Base-by-base conservation (phyloP, 1,140 invertebrate genomes). In the Hermetia illucens region DNA sequence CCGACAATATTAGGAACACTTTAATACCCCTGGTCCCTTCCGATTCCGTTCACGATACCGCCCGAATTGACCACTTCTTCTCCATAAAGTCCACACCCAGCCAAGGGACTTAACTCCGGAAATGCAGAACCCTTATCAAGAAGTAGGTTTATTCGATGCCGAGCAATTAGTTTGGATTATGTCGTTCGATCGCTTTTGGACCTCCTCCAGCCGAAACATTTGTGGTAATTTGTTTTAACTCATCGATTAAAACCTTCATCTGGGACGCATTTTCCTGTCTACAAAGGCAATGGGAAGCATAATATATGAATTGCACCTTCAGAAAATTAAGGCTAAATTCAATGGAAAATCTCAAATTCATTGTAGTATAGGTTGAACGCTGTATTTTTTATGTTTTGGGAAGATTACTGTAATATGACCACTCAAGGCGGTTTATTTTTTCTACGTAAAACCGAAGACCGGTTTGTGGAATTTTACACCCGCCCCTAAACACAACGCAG, bases 71-170 rank as follows among this genome's bases (percentile, higher is more conserved):
- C 80, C 18, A 81, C 71, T 48, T 93, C 87, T 36, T 75, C 63
- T 16, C 74, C 79, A 61, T 91, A 91, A 61, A 88, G 64, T 38
- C 80, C 63, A 60, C 81, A 78, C 2, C 82, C 92, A 30, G 93
- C 93, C 39, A 98, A 66, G 54, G 91, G 82, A 38, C 85, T 88
- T 36, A 97, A 63, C 67, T 98, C 93, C 40, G 97, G 65, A 62
- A 98, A 93, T 33, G 87, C 75, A 13, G 82, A 79, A 40, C 79
- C 79, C 36, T 75, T 71, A 65, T 98, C 93, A 13, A 95, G 55
- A n/a, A 97, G 65, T 44, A 68, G 62, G 60, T 87, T 75, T 39
- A 97, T 82, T 52, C 93, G 66, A 40, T 95, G 86, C 45, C 92
- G 67, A 10, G 75, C 82, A 35, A 95, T 65, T 43, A 96, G 61